Conservation (phyloP, 2,113 vertebrate genomes). For the Channa maculata region DNA sequence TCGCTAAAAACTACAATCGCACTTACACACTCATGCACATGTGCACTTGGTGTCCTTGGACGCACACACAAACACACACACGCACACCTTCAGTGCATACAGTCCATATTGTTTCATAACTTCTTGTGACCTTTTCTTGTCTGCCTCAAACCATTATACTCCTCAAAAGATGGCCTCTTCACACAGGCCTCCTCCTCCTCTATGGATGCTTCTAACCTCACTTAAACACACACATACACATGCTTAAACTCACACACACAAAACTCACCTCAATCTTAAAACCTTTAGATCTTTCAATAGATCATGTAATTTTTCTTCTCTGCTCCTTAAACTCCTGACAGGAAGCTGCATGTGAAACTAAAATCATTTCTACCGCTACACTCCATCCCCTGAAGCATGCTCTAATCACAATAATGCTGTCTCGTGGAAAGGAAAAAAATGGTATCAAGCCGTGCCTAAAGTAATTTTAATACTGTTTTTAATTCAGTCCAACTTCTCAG, state of each 20-base stretch:
- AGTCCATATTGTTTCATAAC: conserved; percentile 63
- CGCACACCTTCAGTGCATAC: conserved; percentile 29
- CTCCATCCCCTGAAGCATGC: conserved; percentile 76
- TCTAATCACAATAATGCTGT: conserved; percentile 68
- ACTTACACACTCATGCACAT: conserved; percentile 34
- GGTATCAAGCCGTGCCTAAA: conserved; percentile 73
- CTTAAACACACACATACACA: conserved; percentile 48
- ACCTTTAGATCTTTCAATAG: conserved; percentile 55
- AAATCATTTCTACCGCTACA: conserved; percentile 55
- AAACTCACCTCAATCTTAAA: conserved; percentile 48
- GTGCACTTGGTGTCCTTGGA: conserved; percentile 47
- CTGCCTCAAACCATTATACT: conserved; percentile 84
- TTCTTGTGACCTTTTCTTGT: conserved; percentile 70
- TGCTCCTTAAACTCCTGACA: conserved; percentile 50
- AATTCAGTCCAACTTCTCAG: conserved; percentile 48
- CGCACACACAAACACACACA: conserved; percentile 36
- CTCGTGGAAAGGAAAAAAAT: conserved; percentile 53
- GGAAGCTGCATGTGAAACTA: conserved; percentile 80
- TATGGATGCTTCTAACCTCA: conserved; percentile 68
- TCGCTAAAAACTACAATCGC: conserved; percentile 25
- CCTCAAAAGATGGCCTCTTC: conserved; percentile 67
- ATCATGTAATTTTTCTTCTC: conserved; percentile 39
- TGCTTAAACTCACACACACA: conserved; percentile 34
- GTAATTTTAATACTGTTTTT: conserved; percentile 65
- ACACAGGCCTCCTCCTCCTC: conserved; percentile 54